Conservation (phyloP, 2,113 vertebrate genomes). For the Microcebus griseorufus region DNA sequence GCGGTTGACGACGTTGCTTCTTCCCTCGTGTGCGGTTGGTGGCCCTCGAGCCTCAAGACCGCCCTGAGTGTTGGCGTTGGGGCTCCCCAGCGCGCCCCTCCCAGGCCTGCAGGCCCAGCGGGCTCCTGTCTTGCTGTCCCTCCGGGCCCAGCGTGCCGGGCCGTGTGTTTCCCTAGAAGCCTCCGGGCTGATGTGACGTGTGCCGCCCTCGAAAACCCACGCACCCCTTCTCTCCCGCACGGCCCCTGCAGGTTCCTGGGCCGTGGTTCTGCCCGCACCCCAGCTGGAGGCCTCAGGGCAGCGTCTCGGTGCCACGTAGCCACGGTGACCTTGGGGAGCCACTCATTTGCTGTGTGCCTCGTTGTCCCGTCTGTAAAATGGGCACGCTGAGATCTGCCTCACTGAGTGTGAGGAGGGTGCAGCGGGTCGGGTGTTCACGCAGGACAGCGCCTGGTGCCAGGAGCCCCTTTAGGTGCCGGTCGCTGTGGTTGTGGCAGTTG, state of each 20-base stretch:
- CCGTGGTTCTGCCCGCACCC: neutral
- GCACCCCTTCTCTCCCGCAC: neutral
- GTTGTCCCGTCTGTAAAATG: rapidly evolving
- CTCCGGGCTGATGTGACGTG: neutral
- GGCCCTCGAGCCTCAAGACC: rapidly evolving
- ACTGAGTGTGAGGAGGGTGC: rapidly evolving
- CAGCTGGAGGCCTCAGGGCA: neutral
- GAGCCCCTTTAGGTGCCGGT: rapidly evolving
- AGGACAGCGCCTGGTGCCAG: neutral
- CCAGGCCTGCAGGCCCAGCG: neutral
- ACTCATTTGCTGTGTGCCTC: neutral
- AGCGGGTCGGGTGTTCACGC: rapidly evolving
- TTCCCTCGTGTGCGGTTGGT: rapidly evolving
- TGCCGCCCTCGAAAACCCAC: rapidly evolving
- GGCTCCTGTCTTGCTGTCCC: neutral
- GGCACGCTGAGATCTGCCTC: rapidly evolving
- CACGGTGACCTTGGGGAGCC: neutral
- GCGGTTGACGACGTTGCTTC: rapidly evolving
- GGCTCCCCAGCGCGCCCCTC: rapidly evolving
- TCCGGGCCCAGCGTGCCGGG: neutral
- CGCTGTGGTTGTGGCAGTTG: neutral
- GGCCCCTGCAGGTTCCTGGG: neutral
- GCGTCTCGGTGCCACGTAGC: rapidly evolving
- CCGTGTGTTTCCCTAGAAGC: too few species aligned
- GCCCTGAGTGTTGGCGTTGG: rapidly evolving